A percentile compares a stretch with the other conserved stretches of the same genome.
Evolutionary conservation across 2,113 vertebrate species (phyloP).

Genomic region (Sinosuthora webbiana): DNA sequence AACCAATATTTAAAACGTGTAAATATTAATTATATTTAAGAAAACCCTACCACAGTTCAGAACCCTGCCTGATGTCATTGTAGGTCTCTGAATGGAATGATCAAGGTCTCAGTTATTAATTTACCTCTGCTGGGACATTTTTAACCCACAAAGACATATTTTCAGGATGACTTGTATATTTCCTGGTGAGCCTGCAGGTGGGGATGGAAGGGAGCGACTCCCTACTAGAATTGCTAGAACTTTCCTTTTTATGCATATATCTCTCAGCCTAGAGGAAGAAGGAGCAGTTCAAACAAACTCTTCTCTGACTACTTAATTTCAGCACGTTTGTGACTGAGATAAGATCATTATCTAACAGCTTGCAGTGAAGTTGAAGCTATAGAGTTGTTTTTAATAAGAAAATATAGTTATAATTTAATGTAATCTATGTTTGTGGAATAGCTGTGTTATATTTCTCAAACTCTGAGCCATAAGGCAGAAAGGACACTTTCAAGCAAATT

Average conservation of each 20-base stretch:
- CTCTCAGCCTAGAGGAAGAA: slow-evolving; percentile 52
- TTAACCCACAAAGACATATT: neutral
- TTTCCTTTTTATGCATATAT: slow-evolving; percentile 21
- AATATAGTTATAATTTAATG: slow-evolving; percentile 50
- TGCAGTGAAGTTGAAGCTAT: slow-evolving; percentile 26
- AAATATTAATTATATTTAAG: neutral
- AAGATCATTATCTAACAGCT: slow-evolving; percentile 58
- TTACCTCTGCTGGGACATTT: neutral
- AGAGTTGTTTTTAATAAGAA: slow-evolving; percentile 28
- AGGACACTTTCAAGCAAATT: slow-evolving; percentile 14
- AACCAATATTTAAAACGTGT: slow-evolving; percentile 24
- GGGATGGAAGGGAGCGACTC: neutral
- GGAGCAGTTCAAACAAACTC: slow-evolving; percentile 44
- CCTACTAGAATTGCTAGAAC: slow-evolving; percentile 12
- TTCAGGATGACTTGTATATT: slow-evolving; percentile 23
- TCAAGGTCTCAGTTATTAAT: slow-evolving; percentile 11
- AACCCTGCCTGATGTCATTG: neutral
- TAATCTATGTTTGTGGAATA: slow-evolving; percentile 46
- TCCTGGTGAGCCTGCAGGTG: slow-evolving; percentile 10
- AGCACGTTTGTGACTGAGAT: slow-evolving; percentile 11
- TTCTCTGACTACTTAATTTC: slow-evolving; percentile 49
- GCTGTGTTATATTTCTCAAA: slow-evolving; percentile 9
- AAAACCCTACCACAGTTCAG: neutral
- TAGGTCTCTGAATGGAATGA: neutral
- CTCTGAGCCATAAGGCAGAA: neutral